Evolutionary conservation across 2,888 invertebrate species (phyloP).

Genomic region (Hedya salicella): DNA sequence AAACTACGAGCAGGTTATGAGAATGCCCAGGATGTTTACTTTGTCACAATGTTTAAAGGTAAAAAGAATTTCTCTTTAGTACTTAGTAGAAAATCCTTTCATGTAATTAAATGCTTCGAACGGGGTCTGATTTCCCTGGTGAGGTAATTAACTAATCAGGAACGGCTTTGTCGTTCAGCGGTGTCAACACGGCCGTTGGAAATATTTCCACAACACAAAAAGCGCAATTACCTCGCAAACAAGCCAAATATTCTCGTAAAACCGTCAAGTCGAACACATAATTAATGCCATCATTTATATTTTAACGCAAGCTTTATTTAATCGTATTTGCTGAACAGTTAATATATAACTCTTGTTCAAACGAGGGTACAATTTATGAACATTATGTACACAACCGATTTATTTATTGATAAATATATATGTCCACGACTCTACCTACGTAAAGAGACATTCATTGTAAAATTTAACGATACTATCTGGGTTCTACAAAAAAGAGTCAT

Average conservation of each 20-base stretch:
- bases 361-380: not conserved
- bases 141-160: slow-evolving; percentile 18
- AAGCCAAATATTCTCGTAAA: slow-evolving; percentile 11
- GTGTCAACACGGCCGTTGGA: slow-evolving; percentile 6
- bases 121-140: slow-evolving; percentile 15
- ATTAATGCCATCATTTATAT: not conserved
- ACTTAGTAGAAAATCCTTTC: not conserved
- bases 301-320: slow-evolving; percentile 4
- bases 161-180: slow-evolving; percentile 5
- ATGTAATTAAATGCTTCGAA: slow-evolving; percentile 15
- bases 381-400: not conserved
- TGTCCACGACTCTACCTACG: too few species aligned
- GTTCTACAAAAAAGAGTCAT: slow-evolving; percentile 1
- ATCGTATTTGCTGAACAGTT: not conserved
- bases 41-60: slow-evolving; percentile 11
- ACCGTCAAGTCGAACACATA: not conserved
- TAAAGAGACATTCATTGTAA: too few species aligned
- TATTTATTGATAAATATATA: too few species aligned
- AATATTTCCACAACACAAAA: slow-evolving; percentile 12
- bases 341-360: not conserved
- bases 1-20: slow-evolving; percentile 28
- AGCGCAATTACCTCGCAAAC: slow-evolving; percentile 9
- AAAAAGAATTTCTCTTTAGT: not conserved
- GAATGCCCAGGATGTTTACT: slow-evolving; percentile 23
- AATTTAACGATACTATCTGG: not conserved